These are phyloP conservation scores for Coreoperca whiteheadi DNA, from an alignment of 2,113 vertebrate genomes.

Conservation along the genomic window DNA sequence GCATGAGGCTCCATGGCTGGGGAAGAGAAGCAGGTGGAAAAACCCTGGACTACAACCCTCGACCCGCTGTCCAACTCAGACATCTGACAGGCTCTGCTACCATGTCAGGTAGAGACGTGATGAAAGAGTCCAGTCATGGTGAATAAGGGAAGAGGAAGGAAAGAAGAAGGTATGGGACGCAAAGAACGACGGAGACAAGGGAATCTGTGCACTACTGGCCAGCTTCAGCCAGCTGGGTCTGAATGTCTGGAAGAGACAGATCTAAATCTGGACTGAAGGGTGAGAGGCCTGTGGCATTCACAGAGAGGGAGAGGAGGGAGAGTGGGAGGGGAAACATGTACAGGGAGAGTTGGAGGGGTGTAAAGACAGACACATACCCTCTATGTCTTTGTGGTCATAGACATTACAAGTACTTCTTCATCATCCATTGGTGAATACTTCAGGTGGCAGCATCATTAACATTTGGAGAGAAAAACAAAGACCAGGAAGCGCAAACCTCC, in stretches of 20 bases:
- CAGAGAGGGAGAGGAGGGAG: background rate
- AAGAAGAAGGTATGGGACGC: background rate
- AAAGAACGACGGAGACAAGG: background rate
- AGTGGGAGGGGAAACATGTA: background rate
- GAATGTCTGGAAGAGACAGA: slow-evolving; percentile 59
- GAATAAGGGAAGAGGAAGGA: background rate
- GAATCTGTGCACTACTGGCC: background rate
- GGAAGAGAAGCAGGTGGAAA: background rate
- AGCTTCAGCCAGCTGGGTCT: slow-evolving; percentile 44
- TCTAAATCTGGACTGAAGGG: slow-evolving; percentile 77
- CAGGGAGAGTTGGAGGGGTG: background rate
- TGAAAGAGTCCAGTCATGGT: background rate
- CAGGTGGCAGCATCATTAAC: background rate
- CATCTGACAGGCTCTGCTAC: background rate
- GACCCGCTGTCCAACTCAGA: background rate
- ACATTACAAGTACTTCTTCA: background rate
- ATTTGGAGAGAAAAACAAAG: background rate
- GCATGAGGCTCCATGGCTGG: slow-evolving; percentile 67
- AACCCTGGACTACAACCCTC: background rate
- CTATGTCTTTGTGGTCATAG: background rate
- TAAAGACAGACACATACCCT: background rate
- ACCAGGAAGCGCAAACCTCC: background rate
- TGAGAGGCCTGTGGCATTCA: slow-evolving; percentile 67
- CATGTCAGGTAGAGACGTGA: background rate
- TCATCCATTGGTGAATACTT: background rate